Percentiles rank a stretch among this genome's conserved stretches.
These are phyloP conservation scores for Cyrtorhinus lividipennis DNA, from an alignment of 1,140 invertebrate genomes.

Conservation along the genomic window DNA sequence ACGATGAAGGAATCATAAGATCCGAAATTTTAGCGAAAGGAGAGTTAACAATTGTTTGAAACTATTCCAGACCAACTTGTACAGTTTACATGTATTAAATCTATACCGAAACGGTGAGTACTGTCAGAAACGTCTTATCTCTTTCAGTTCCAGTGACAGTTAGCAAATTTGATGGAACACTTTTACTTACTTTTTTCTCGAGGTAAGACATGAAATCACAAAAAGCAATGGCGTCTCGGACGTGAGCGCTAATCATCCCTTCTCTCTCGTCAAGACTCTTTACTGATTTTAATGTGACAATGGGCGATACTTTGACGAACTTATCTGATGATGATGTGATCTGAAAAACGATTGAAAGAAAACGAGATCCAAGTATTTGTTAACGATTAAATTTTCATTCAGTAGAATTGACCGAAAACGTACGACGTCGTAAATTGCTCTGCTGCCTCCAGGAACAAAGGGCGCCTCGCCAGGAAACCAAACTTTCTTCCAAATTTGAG, in stretches of 20 bases:
- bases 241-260: conserved; percentile 76
- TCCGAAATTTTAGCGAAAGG: too few relatives aligned
- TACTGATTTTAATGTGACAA: conserved; percentile 64
- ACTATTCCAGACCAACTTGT: too few relatives aligned
- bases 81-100: too few relatives aligned
- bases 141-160: too few relatives aligned
- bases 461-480: conserved; percentile 54
- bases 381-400: too few relatives aligned
- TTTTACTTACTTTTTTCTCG: conserved; percentile 44
- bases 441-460: conserved; percentile 57
- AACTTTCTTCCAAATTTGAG: conserved; percentile 46
- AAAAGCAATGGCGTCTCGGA: conserved; percentile 74
- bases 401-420: conserved; percentile 24
- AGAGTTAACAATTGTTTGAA: too few relatives aligned
- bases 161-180: background rate
- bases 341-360: too few relatives aligned
- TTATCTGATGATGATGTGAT: conserved; percentile 24
- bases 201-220: conserved; percentile 81
- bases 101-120: too few relatives aligned
- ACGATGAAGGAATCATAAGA: too few relatives aligned
- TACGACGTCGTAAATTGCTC: conserved; percentile 54
- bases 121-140: too few relatives aligned
- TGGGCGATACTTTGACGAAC: conserved; percentile 34
- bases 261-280: conserved; percentile 73
- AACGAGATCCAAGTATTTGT: too few relatives aligned